Base-by-base conservation (phyloP, 1,140 invertebrate genomes). In the Euschistus heros region DNA sequence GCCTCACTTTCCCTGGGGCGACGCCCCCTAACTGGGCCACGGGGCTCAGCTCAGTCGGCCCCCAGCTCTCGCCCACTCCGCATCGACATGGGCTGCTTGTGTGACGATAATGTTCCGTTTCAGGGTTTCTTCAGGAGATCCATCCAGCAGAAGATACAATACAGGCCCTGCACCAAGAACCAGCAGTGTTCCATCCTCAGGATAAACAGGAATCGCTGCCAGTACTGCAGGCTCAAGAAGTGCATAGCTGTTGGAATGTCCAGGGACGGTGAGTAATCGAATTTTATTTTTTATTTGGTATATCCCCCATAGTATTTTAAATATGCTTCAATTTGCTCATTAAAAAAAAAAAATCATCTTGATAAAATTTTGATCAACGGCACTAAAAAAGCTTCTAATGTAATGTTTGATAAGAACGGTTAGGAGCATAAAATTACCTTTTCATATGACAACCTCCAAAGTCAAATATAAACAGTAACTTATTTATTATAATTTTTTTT, bases 201-300 rank as follows among this genome's bases (percentile, higher is more conserved):
- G 70, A 95, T 96, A 79, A 97, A 97, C 82, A 84, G 95, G 74
- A 97, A 97, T 79, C 85, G 94, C 70, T 98, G 95, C 79, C 94
- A 97, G 76, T 96, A 94, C 77, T 97, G 94, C 80, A 82, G 95
- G 69, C 84, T 97, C 71, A 97, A 97, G 80, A 97, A 97, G 83
- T 98, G 95, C 81, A 94, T 97, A 75, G 89, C 91, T 63, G 94
- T 97, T 68, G 95, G 95, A 76, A 98, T 98, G 95, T 96, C 92
- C 77, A 84, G 93, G 80, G 94, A 97, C 84, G 94, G 94, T 97
- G 74, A 85, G 86, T 80, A 5, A 37, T 37, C 33, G 1, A 10
- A 6, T 37, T 37, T 37, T 37, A 37, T 37, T 37, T 37, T 37
- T 37, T 10, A 10, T 37, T 37, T 4, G 27, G 33, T 37, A 37